A percentile compares a stretch with the other conserved stretches of the same genome.
These are phyloP conservation scores for Pheosia gnoma DNA, from an alignment of 2,888 invertebrate species.

Conservation along the genomic window DNA sequence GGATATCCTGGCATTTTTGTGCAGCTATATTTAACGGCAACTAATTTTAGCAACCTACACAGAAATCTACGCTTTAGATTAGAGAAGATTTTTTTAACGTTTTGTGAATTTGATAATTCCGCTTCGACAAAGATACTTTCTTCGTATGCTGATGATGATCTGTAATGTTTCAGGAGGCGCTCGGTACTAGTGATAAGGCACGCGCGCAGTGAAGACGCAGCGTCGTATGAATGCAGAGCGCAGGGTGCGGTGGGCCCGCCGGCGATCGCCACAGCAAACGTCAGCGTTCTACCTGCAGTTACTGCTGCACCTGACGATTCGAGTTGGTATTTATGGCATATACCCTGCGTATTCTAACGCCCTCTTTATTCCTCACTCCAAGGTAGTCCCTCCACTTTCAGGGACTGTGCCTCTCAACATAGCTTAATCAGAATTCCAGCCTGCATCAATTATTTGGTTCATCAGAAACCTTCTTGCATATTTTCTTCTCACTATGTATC, in stretches of 20 bases:
- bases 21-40: background rate
- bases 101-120: too few species aligned
- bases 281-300: constrained; percentile 72
- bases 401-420: too few species aligned
- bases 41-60: background rate
- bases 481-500: background rate
- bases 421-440: too few species aligned
- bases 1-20: constrained; percentile 1
- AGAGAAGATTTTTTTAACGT: too few species aligned
- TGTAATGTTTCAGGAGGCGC: constrained; percentile 87
- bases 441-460: too few species aligned
- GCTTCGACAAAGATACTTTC: background rate
- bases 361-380: too few species aligned
- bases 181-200: constrained; percentile 92
- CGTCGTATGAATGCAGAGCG: constrained; percentile 92
- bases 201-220: constrained; percentile 89
- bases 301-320: constrained; percentile 79
- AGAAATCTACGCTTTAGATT: too few species aligned
- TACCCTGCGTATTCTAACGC: too few species aligned
- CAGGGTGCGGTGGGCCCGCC: constrained; percentile 87
- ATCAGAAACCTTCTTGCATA: too few species aligned
- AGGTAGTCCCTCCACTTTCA: too few species aligned
- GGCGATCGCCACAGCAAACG: constrained; percentile 82
- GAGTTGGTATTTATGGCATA: constrained; percentile 50
- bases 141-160: background rate